These are phyloP conservation scores for Amblyteles armatorius DNA, from an alignment of 2,888 invertebrate genomes.

Conservation along the genomic window DNA sequence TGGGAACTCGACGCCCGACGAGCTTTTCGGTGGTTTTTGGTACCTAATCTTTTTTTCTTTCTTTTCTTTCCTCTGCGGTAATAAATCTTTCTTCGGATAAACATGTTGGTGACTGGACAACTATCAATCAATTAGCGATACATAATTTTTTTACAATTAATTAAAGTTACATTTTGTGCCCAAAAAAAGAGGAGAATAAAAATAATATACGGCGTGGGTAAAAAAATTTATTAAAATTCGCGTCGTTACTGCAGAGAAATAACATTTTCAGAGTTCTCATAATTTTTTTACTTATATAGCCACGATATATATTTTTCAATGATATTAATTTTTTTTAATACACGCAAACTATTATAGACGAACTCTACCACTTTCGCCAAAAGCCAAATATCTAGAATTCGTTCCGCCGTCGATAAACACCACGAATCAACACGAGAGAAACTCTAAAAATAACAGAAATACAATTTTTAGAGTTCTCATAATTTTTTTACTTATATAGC, in stretches of 20 bases:
- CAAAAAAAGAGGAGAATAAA: background rate
- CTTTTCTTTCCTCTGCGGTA: background rate
- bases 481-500: too few species aligned
- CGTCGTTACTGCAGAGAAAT: too few species aligned
- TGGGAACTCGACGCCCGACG: background rate
- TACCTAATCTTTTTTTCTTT: background rate
- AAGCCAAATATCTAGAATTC: constrained; percentile 42
- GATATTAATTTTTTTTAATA: too few species aligned
- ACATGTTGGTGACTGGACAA: background rate
- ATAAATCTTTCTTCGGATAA: background rate
- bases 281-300: too few species aligned
- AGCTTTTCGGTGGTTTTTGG: background rate
- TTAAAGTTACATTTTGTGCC: background rate
- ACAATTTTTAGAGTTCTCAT: too few species aligned
- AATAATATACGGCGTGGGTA: background rate
- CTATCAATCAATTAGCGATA: too few species aligned
- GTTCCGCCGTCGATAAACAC: constrained; percentile 35
- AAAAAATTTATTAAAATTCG: background rate
- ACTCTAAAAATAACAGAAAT: constrained; percentile 43
- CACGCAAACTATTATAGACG: too few species aligned
- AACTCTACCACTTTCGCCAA: too few species aligned
- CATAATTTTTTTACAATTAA: background rate
- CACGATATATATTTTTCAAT: too few species aligned
- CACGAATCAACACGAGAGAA: constrained; percentile 54
- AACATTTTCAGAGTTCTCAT: too few species aligned